Base-by-base conservation (phyloP, 2,113 vertebrate genomes). In the Baryphthengus martii region DNA sequence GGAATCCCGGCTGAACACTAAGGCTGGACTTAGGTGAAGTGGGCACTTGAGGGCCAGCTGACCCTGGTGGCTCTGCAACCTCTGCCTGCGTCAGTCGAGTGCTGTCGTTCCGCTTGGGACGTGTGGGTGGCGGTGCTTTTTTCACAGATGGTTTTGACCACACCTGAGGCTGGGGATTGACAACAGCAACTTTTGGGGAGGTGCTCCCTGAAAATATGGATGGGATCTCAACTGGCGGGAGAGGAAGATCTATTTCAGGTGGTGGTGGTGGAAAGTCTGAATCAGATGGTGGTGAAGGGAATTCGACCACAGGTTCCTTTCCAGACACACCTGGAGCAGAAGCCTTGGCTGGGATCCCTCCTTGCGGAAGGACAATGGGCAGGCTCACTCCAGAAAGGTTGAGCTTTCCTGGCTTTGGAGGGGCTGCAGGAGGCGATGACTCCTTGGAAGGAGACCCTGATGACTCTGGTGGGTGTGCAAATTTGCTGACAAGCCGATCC, bases 331-430 rank as follows among this genome's bases (percentile, higher is more conserved):
- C 88, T 1, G 24, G 52, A n/a, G 26, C 88, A 9, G 97, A 7
- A 23, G 81, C 42, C 68, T 96, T 98, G 31, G 95, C 42, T 0
- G 96, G 55, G 31, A 95, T 79, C 62, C 97, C 97, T 56, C 98
- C 98, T 80, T 98, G 99, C 0, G 98, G 98, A 15, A 98, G 96
- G 42, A 98, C 98, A 66, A 98, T 59, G 5, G 99, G 98, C 42
- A 99, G 98, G 93, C 97, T 97, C 12, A 98, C 97, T n/a, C 97
- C 98, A 66, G 98, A 91, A 59, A 99, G 98, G 88, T 98, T 99
- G 19, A 99, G 99, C 85, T 99, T 99, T 25, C 99, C 99, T 17
- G 99, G 99, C 96, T 99, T 99, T 10, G 99, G 99, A 35, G 98
- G 99, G 39, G 99, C 99, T 42, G 97, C 98, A 18, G 99, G 99